Base-by-base conservation (phyloP, 2,888 invertebrate genomes). In the Rhingia rostrata region DNA sequence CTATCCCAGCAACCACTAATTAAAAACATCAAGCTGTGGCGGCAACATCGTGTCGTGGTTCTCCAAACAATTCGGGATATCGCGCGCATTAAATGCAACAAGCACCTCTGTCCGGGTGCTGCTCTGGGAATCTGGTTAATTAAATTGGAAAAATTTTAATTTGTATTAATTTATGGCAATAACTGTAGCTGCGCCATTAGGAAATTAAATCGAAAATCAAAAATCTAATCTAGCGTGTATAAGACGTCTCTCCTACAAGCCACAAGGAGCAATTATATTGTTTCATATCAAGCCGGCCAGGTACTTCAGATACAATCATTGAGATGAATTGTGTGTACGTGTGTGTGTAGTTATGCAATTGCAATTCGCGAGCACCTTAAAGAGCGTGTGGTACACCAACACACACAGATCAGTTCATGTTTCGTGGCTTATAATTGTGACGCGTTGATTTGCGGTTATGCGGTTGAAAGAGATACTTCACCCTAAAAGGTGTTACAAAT, bases 401-500 rank as follows among this genome's bases (percentile, higher is more conserved):
- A 22, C 22, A 22, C n/a, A n/a, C n/a, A n/a, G n/a, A n/a, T n/a
- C 33, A 63, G 61, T 67, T 69, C 73, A 79, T 63, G 73, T 64
- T 73, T 79, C n/a, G 78, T 41, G 83, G 78, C 22, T 69, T 79
- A 43, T 64, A 69, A 78, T 79, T 77, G 82, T 67, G 82, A 78
- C 82, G 82, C 78, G 67, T 78, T 66, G 78, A 78, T 49, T 72
- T 79, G 83, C 83, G 74, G 83, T 78, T 58, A 32, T 66, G 83
- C 45, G 72, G 79, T 60, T 74, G 79, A 64, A 79, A 79, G 69
- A 74, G 83, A 84, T 79, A 84, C 83, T 84, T 78, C 83, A 70
- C 83, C 83, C 83, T 84, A 84, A 79, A 84, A 84, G 83, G 83
- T 84, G 83, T 79, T 84, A 74, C 69, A 79, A 84, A 79, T 84